phyloP scores from a whole-genome alignment of 1,140 invertebrate species.

The Brachionus rotundiformis region DNA sequence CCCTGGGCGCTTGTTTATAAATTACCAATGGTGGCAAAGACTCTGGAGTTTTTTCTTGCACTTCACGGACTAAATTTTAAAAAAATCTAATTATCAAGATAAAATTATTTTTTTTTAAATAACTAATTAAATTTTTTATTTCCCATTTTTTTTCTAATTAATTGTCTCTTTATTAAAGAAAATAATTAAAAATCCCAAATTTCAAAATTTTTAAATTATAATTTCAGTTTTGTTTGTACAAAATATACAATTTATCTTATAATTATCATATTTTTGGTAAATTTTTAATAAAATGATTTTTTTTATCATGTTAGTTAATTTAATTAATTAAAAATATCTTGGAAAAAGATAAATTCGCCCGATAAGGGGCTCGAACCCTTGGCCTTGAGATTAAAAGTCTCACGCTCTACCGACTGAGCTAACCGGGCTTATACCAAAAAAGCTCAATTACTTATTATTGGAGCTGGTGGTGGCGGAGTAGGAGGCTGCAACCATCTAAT shows the following conservation, averaged over 20 bases:
- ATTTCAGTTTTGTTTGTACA: too few relatives aligned
- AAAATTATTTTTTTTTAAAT: background rate
- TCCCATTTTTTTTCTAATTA: too few relatives aligned
- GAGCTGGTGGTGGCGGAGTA: constrained; percentile 52
- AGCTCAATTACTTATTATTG: constrained; percentile 38
- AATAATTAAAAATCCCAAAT: too few relatives aligned
- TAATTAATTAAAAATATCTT: too few relatives aligned
- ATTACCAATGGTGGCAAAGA: background rate
- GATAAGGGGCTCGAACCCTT: constrained; percentile 13
- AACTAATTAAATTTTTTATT: too few relatives aligned
- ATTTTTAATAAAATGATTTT: too few relatives aligned
- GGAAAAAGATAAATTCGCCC: background rate
- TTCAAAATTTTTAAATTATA: too few relatives aligned
- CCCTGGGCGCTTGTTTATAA: constrained; percentile 17
- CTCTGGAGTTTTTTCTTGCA: constrained; percentile 14
- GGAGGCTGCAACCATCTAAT: constrained; percentile 51
- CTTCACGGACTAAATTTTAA: constrained; percentile 27
- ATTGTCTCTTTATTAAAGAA: too few relatives aligned
- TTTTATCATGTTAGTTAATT: too few relatives aligned
- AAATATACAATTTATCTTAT: too few relatives aligned
- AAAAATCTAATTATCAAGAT: background rate
- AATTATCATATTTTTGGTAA: too few relatives aligned
- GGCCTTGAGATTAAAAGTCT: constrained; percentile 11
- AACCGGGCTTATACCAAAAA: background rate
- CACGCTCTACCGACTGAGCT: constrained; percentile 12